These are phyloP conservation scores for Tachystola acroxantha DNA, from an alignment of 2,888 invertebrate species.

Conservation along the genomic window DNA sequence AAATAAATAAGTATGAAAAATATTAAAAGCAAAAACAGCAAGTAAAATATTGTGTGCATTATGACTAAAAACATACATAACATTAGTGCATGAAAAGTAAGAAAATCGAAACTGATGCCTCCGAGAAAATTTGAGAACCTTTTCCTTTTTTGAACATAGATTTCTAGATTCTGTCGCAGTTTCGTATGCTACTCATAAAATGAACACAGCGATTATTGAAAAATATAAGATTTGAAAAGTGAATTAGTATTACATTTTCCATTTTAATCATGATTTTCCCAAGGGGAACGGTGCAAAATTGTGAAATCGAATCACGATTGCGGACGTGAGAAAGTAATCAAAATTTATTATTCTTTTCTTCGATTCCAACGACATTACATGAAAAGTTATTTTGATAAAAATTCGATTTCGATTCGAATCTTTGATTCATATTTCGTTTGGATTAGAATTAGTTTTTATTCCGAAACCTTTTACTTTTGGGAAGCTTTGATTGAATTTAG, in stretches of 20 bases:
- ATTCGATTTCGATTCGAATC: slow-evolving; percentile 30
- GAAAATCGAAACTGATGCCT: no score
- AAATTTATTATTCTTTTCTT: slow-evolving; percentile 70
- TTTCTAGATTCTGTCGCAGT: no score
- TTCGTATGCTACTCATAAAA: no score
- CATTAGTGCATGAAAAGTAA: no score
- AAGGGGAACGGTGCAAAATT: slow-evolving; percentile 54
- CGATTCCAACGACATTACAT: slow-evolving; percentile 51
- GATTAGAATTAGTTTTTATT: slow-evolving; percentile 1
- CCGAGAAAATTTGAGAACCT: no score
- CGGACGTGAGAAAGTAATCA: slow-evolving; percentile 73
- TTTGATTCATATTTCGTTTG: slow-evolving; percentile 25
- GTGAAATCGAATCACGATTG: slow-evolving; percentile 67
- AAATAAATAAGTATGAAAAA: no score
- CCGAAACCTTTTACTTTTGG: slow-evolving; percentile 9
- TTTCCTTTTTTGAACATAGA: no score
- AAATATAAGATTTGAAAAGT: slow-evolving; percentile 8
- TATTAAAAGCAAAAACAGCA: no score
- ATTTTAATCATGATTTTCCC: slow-evolving; percentile 61
- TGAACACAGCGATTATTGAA: slow-evolving; percentile 1
- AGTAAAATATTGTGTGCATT: no score
- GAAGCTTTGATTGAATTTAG: no score
- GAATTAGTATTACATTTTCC: slow-evolving; percentile 38
- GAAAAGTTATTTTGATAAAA: slow-evolving; percentile 50
- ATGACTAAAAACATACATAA: no score